Conservation (phyloP, 2,797 vertebrate genomes). For the Catostomus latipinnis region DNA sequence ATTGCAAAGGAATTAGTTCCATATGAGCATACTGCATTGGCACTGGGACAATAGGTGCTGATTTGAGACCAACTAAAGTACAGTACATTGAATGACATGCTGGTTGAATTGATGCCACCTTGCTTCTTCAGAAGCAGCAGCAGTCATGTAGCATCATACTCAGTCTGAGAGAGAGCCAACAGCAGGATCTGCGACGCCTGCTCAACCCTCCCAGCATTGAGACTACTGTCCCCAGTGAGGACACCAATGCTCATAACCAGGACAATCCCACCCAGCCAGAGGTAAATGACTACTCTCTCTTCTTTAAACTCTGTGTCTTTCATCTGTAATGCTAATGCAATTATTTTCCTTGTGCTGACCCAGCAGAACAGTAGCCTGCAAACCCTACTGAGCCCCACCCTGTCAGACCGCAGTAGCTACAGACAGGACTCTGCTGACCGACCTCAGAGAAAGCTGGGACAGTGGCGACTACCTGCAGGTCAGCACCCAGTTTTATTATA, state of each 20-base stretch:
- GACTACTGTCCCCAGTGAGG: constrained; percentile 95
- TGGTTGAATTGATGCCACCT: constrained; percentile 12
- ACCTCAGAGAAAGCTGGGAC: constrained; percentile 94
- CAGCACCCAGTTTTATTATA: constrained; percentile 29
- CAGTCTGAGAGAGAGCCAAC: constrained; percentile 94
- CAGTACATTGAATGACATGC: no score
- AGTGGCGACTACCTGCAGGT: constrained; percentile 96
- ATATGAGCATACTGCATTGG: not conserved
- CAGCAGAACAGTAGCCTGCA: constrained; percentile 91
- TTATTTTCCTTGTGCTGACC: constrained; percentile 44
- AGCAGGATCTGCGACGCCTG: constrained; percentile 91
- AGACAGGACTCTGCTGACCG: constrained; percentile 90
- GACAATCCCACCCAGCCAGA: constrained; percentile 91
- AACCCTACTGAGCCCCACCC: constrained; percentile 93
- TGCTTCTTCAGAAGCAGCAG: constrained; percentile 88
- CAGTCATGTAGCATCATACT: constrained; percentile 98
- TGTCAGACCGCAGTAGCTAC: constrained; percentile 93
- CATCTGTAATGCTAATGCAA: not conserved
- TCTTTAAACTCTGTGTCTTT: not conserved
- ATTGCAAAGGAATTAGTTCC: not conserved
- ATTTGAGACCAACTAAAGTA: not conserved
- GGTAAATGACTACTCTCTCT: constrained; percentile 70
- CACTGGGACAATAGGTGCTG: not conserved
- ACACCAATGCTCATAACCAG: constrained; percentile 87
- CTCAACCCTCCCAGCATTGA: constrained; percentile 97